Base-by-base conservation (phyloP, 2,888 invertebrate genomes). In the Drosophila leonis region DNA sequence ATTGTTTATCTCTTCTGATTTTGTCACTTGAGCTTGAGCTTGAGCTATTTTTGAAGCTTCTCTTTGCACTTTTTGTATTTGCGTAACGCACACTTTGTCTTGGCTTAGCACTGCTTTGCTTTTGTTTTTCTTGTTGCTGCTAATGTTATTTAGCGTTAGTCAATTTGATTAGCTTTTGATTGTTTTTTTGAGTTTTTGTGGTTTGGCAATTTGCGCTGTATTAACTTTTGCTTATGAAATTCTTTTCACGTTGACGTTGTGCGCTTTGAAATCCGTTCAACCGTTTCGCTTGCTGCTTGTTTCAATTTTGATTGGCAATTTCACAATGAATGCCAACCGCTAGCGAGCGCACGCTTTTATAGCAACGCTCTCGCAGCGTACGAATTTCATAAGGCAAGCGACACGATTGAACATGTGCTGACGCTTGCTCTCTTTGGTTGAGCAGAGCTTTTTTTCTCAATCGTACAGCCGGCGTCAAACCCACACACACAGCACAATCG, bases 221-320 rank as follows among this genome's bases (percentile, higher is more conserved):
- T 84, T 83, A 83, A 84, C 82, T 90, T 86, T 88, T 83, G 88
- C 77, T 91, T 86, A 91, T 91, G 91, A 91, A 91, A 91, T 90
- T 91, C 90, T 90, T 85, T 91, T 88, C 90, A 81, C 80, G 78
- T 67, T 75, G 68, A 65, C 65, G 54, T 67, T 70, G 65, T 69
- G 65, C 86, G 66, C 71, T 77, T 75, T 68, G 44, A 66, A 70
- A 68, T 80, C 71, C 70, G 83, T 78, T 75, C 65, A 72, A 71
- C 76, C 80, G 79, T 72, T 49, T 67, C 55, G 78, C 70, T 83
- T 60, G 69, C 70, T 72, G 90, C 77, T 71, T 91, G 86, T 76
- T 92, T 92, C 92, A 92, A 92, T 92, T 92, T 92, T 92, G 92
- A 92, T 83, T 91, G 82, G 75, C 75, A 85, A 92, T 92, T 92